phyloP scores from a whole-genome alignment of 2,797 vertebrate genomes.

The Malacoraja senta region DNA sequence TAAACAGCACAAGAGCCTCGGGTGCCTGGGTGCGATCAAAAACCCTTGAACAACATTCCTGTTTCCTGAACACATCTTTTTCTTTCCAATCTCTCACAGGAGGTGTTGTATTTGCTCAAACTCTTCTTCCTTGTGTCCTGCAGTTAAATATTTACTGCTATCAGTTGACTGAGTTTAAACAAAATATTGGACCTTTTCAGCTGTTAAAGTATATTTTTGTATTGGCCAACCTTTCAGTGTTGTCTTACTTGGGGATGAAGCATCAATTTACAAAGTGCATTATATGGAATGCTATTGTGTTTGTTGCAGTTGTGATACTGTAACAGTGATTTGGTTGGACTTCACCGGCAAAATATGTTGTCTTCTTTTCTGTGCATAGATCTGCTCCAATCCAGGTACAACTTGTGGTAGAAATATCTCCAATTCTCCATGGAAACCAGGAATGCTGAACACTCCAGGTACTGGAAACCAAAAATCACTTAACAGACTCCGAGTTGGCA shows the following conservation, averaged over 20 bases:
- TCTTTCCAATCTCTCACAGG: background rate
- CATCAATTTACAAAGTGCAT: background rate
- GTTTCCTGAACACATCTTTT: background rate
- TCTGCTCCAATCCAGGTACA: background rate
- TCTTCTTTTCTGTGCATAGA: background rate
- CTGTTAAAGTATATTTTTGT: background rate
- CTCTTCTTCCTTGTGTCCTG: background rate
- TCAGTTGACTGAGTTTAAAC: background rate
- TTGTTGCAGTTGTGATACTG: background rate
- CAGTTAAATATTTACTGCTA: background rate
- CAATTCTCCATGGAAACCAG: background rate
- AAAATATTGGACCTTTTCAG: background rate
- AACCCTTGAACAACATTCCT: background rate
- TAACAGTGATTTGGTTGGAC: background rate
- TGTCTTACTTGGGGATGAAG: background rate
- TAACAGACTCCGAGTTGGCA: background rate
- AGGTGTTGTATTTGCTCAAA: background rate
- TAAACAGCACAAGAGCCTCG: background rate
- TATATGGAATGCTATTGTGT: background rate
- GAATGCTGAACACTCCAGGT: background rate
- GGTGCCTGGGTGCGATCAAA: background rate
- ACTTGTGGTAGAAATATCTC: background rate
- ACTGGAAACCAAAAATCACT: slow-evolving; percentile 6
- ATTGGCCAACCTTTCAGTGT: background rate
- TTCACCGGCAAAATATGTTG: background rate